Evolutionary conservation across 1,140 invertebrate genomes (phyloP), one percentile per base, ranked within the genome.

Genomic region (Galleria mellonella): DNA sequence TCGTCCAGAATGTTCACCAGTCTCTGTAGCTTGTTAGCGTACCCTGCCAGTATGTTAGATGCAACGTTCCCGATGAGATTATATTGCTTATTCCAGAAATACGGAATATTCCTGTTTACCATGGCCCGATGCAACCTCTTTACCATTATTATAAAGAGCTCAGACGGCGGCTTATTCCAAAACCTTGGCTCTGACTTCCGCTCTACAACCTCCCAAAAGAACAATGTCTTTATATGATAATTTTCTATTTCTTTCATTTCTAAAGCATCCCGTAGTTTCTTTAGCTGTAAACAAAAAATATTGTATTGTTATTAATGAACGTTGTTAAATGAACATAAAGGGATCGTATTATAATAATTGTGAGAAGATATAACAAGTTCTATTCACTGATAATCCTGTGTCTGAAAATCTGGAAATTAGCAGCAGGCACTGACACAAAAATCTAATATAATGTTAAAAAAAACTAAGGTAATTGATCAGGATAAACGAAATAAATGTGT

Each of bases 181-280:
- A 67, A 76, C 0, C 9, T 11, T 4, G 23, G 5, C 4, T 64
- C 33, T 12, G 57, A 38, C 6, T 23, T 2, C 7, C 47, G 43
- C n/a, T 58, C 47, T 0, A 48, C 12, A 1, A 67, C 62, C 47
- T 81, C 72, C 69, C 66, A 75, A 12, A 73, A 72, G 48, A 77
- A 73, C 4, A 81, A n/a, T 0, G 73, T 81, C 43, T 81, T 75
- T 11, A 81, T 71, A 28, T 73, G 73, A 36, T 81, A 77, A 40
- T 72, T 75, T 5, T 67, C 69, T 13, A 81, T 72, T 14, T 60
- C 59, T 0, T 67, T 32, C 70, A 81, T 69, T 0, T 43, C 52
- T 30, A 55, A 55, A 0, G 69, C 29, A 28, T 79, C 76, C 0
- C 76, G 56, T 4, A 81, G 36, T 46, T 75, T 73, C 30, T 81